Base-by-base conservation (phyloP, 2,888 invertebrate genomes). In the Drosophila maculinotata region DNA sequence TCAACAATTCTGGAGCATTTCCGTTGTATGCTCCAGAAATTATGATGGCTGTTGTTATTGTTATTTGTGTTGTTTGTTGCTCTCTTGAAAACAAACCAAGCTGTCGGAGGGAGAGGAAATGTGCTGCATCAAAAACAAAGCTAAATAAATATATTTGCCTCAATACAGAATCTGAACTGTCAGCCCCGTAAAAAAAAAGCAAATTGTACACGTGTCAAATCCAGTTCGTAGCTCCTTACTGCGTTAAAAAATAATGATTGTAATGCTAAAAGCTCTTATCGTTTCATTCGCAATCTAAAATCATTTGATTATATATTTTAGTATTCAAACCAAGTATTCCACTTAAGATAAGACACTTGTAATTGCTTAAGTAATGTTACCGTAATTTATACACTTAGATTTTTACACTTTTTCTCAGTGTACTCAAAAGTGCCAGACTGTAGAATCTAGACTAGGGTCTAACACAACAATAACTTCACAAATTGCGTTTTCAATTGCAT, bases 1-100 rank as follows among this genome's bases (percentile, higher is more conserved):
- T 62, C 45, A 69, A 78, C 58, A 47, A 52, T 70, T 65, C 49
- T 51, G 31, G n/a, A 64, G 17, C 73, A 60, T 76, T 86, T 81
- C 87, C 81, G 81, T 57, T 69, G 44, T 51, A 30, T 41, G 30
- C 35, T 33, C 28, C 15, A 38, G 7, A 59, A 38, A 60, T 31
- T n/a, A n/a, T n/a, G n/a, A 1, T 26, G 15, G 12, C 14, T 45
- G 25, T 62, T 62, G 25, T 39, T 31, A 31, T 39, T 31, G 4
- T 31, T 17, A 31, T 17, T 57, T 2, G 2, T 20, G 20, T 20
- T 20, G 20, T 20, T 20, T 20, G 7, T 33, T 60, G 25, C n/a
- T 17, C 9, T 36, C 10, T 20, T 3, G 12, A 52, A 42, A 35
- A 23, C 15, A 53, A 26, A 15, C 8, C 12, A 1, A 48, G 10